Evolutionary conservation across 2,888 invertebrate species (phyloP).

Genomic region (Sicus ferrugineus): DNA sequence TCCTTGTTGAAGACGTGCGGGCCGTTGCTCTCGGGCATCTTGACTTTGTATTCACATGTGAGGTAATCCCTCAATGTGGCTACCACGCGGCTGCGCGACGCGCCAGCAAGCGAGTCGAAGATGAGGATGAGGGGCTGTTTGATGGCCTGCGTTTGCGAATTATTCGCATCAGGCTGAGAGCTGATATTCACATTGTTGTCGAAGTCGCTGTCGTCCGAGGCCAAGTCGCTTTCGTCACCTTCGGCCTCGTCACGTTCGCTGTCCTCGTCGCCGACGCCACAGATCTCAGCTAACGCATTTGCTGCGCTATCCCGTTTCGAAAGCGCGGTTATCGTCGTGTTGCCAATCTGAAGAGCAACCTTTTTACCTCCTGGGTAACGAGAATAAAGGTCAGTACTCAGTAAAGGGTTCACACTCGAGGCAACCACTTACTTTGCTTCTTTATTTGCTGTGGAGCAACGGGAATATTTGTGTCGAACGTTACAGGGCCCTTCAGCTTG

Average conservation of each 20-base stretch:
- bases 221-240: conserved; percentile 80
- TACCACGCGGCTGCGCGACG: conserved; percentile 82
- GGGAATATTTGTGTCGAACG: conserved; percentile 72
- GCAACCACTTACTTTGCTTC: conserved; percentile 61
- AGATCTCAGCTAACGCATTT: conserved; percentile 51
- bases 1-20: conserved; percentile 74
- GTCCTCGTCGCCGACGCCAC: conserved; percentile 74
- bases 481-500: conserved; percentile 76
- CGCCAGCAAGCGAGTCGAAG: conserved; percentile 91
- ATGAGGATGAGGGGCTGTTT: conserved; percentile 86
- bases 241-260: conserved; percentile 81
- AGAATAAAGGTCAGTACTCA: background rate
- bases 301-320: conserved; percentile 62
- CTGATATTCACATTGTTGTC: conserved; percentile 47
- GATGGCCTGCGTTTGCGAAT: conserved; percentile 44
- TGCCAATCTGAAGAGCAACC: conserved; percentile 72
- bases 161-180: conserved; percentile 13
- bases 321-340: conserved; percentile 71
- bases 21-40: conserved; percentile 66
- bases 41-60: conserved; percentile 83
- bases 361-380: conserved; percentile 63
- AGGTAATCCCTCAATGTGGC: conserved; percentile 91
- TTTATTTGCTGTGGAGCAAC: conserved; percentile 68
- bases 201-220: conserved; percentile 64
- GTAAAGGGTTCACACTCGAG: background rate